Conservation (phyloP, 2,888 invertebrate species). For the Parochlus steinenii region DNA sequence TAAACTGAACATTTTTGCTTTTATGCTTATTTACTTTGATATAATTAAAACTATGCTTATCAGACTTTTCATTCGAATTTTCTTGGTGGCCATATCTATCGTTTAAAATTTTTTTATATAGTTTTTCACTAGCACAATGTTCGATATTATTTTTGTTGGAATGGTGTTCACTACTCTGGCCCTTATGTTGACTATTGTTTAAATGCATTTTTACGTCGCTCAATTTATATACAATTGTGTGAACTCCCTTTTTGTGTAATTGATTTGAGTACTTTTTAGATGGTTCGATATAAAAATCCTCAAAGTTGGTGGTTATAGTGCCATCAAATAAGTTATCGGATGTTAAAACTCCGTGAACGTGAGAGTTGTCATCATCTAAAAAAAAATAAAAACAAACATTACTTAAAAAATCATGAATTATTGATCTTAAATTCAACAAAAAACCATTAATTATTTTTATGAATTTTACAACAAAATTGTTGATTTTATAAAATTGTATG, state of each 20-base stretch:
- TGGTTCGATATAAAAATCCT: conserved; percentile 68
- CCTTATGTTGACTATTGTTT: conserved; percentile 12
- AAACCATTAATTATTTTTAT: too few species aligned
- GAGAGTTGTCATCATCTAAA: conserved; percentile 66
- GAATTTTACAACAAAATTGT: too few species aligned
- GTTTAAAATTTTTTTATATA: conserved; percentile 21
- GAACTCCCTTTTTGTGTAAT: conserved; percentile 38
- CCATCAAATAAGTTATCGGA: conserved; percentile 81
- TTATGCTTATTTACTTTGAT: conserved; percentile 22
- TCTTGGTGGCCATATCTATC: conserved; percentile 16
- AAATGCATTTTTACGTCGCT: conserved; percentile 47
- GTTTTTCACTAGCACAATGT: conserved; percentile 29
- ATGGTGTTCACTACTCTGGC: conserved; percentile 15
- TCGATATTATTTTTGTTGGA: conserved; percentile 33
- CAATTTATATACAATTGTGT: conserved; percentile 69
- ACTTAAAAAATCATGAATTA: too few species aligned
- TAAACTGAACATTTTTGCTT: conserved; percentile 16
- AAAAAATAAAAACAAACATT: conserved; percentile 18
- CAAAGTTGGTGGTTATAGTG: conserved; percentile 56
- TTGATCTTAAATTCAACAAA: too few species aligned
- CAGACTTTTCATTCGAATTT: conserved; percentile 14
- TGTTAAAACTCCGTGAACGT: conserved; percentile 73
- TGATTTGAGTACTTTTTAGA: conserved; percentile 32
- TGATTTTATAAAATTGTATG: too few species aligned
- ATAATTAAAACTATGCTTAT: conserved; percentile 25